Percentiles rank a stretch among this genome's conserved stretches.
phyloP scores from a whole-genome alignment of 2,888 invertebrate species.

The Helleia helle region DNA sequence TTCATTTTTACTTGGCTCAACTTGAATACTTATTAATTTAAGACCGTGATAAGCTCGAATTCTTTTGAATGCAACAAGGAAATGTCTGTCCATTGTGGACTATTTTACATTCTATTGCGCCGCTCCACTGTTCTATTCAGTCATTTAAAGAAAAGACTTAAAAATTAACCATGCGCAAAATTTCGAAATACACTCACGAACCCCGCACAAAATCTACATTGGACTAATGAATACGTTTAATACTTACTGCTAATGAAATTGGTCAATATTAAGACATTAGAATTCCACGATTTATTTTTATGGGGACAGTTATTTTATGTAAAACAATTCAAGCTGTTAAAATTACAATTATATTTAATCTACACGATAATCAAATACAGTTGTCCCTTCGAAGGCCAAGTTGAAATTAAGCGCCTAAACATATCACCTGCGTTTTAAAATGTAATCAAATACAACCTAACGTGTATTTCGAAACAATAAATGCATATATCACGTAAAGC shows the following conservation, averaged over 20 bases:
- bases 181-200: background rate
- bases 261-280: too few species aligned
- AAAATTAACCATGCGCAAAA: conserved; percentile 8
- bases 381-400: too few species aligned
- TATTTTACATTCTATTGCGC: conserved; percentile 62
- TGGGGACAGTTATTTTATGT: too few species aligned
- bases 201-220: too few species aligned
- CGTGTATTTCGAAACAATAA: conserved; percentile 42
- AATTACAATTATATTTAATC: too few species aligned
- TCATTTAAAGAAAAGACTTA: background rate
- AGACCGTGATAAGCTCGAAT: conserved; percentile 70
- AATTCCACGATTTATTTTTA: too few species aligned
- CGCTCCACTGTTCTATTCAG: conserved; percentile 11
- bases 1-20: conserved; percentile 74
- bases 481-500: conserved; percentile 65
- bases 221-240: too few species aligned
- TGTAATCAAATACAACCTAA: conserved; percentile 13
- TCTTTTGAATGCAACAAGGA: conserved; percentile 67
- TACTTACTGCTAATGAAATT: too few species aligned
- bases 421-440: conserved; percentile 5
- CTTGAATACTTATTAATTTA: conserved; percentile 75
- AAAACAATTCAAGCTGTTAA: too few species aligned
- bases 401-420: conserved; percentile 1
- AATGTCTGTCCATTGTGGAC: conserved; percentile 66
- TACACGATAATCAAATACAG: too few species aligned